phyloP scores from a whole-genome alignment of 2,113 vertebrate species.

The Prietella phreatophila region DNA sequence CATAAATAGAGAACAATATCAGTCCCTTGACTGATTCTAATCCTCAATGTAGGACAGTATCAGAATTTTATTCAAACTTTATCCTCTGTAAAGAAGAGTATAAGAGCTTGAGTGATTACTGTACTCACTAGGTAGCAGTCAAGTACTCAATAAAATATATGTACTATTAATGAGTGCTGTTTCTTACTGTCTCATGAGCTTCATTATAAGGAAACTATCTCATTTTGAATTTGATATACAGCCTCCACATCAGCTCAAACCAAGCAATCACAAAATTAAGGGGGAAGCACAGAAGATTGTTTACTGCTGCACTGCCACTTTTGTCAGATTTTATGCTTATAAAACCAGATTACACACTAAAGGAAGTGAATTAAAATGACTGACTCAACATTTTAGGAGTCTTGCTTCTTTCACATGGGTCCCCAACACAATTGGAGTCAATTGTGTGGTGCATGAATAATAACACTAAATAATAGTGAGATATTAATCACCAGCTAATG shows the following conservation, averaged over 20 bases:
- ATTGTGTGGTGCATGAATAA: constrained; percentile 53
- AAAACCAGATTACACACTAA: neutral
- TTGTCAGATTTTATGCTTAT: neutral
- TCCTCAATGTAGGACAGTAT: neutral
- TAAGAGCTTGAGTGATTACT: neutral
- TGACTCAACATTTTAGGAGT: neutral
- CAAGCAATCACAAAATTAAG: neutral
- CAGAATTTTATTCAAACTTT: neutral
- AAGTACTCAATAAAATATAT: neutral
- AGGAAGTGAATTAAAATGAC: neutral
- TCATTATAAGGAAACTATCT: neutral
- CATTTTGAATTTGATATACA: neutral
- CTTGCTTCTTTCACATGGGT: constrained; percentile 50
- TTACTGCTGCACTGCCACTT: neutral
- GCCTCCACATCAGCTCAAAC: neutral
- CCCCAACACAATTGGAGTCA: constrained; percentile 65
- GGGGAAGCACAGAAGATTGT: neutral
- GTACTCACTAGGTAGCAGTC: neutral
- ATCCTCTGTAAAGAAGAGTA: neutral
- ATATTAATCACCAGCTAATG: constrained; percentile 69
- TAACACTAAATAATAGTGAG: constrained; percentile 41
- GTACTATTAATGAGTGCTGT: neutral
- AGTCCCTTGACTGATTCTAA: neutral
- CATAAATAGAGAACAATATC: neutral
- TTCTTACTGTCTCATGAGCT: neutral